Percentiles rank a stretch among this genome's conserved stretches.
Evolutionary conservation across 92 coral and sea anemone genomes (phyloP).

Genomic region (Porites divaricata): DNA sequence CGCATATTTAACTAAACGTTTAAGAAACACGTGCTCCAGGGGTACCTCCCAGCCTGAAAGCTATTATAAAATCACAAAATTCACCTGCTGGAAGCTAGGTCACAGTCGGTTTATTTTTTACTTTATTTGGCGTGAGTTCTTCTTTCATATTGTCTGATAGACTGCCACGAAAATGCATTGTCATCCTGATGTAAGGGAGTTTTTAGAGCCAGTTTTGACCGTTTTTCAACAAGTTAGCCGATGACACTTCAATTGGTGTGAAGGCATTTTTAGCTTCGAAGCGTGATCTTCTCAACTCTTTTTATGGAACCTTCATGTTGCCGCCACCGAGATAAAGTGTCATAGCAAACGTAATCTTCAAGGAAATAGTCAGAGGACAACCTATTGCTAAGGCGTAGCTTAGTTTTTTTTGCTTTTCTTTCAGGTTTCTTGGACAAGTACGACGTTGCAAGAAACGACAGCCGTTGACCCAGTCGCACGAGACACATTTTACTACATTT

Average conservation of each 20-base stretch:
- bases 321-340: too few species aligned
- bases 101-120: not conserved
- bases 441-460: not conserved
- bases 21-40: slow-evolving; percentile 14
- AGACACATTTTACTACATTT: not conserved
- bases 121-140: not conserved
- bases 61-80: not conserved
- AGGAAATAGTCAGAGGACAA: not conserved
- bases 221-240: not conserved
- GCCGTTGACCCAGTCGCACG: not conserved
- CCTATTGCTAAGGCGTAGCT: not conserved
- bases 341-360: too few species aligned
- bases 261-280: too few species aligned
- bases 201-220: not conserved
- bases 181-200: not conserved
- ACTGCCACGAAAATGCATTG: not conserved
- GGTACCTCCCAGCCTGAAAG: not conserved
- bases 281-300: too few species aligned
- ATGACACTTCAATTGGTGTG: too few species aligned
- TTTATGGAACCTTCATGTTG: too few species aligned
- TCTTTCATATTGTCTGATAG: not conserved
- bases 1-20: not conserved
- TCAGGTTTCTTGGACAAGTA: slow-evolving; percentile 8
- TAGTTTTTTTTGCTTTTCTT: not conserved
- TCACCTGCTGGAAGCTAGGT: slow-evolving; percentile 3